Evolutionary conservation across 2,888 invertebrate species (phyloP).

Genomic region (Eurytoma adleriae): DNA sequence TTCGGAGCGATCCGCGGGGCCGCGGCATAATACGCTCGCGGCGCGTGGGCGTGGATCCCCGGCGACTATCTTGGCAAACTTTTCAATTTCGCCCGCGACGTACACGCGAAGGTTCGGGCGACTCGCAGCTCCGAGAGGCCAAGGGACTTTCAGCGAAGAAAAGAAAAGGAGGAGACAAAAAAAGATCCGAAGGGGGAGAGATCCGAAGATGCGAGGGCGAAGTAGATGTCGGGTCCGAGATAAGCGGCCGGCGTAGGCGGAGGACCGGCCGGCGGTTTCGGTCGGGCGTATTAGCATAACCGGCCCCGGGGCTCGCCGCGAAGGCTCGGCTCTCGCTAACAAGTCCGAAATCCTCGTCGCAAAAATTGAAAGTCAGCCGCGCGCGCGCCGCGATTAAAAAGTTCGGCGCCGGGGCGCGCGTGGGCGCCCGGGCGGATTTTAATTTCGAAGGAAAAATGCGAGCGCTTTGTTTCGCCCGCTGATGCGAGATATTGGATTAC

Average conservation of each 20-base stretch:
- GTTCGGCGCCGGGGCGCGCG: too few species aligned
- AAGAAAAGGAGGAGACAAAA: background rate
- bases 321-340: constrained; percentile 62
- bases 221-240: constrained; percentile 19
- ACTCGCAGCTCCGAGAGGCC: background rate
- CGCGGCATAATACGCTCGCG: background rate
- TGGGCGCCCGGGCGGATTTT: too few species aligned
- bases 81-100: constrained; percentile 34
- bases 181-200: background rate
- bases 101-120: background rate
- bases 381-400: too few species aligned
- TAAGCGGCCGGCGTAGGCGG: background rate
- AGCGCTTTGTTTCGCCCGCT: too few species aligned
- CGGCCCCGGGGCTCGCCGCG: constrained; percentile 57
- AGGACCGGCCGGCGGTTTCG: constrained; percentile 39
- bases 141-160: background rate
- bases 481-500: too few species aligned
- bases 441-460: too few species aligned
- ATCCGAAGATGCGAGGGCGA: background rate
- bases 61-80: constrained; percentile 11
- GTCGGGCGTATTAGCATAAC: constrained; percentile 62
- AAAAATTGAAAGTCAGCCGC: constrained; percentile 43
- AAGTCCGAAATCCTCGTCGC: constrained; percentile 44
- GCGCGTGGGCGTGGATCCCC: background rate
- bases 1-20: background rate